A percentile compares a stretch with the other conserved stretches of the same genome.
Evolutionary conservation across 2,113 vertebrate genomes (phyloP).

Genomic region (human): DNA sequence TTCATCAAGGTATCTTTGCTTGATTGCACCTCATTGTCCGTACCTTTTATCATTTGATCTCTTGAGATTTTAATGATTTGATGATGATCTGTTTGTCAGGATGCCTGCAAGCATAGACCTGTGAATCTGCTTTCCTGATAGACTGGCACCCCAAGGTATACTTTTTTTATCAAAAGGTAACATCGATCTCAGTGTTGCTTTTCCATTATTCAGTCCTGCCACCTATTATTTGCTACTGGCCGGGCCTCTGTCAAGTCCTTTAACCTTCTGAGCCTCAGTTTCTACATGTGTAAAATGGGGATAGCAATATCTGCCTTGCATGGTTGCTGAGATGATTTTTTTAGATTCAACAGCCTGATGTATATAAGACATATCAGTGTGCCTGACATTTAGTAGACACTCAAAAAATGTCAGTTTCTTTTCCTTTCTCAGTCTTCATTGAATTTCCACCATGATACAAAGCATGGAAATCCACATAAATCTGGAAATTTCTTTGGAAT

Average conservation of each 20-base stretch:
- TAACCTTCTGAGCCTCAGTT: neutral
- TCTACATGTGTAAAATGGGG: neutral
- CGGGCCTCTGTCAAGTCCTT: neutral
- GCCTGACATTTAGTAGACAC: neutral
- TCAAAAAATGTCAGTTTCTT: neutral
- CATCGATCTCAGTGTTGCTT: neutral
- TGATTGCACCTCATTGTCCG: neutral
- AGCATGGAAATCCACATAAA: neutral
- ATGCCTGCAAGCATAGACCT: neutral
- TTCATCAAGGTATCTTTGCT: neutral
- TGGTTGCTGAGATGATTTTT: neutral
- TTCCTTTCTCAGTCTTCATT: neutral
- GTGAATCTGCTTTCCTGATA: neutral
- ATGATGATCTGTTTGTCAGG: neutral
- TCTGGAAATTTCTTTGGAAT: constrained; percentile 17
- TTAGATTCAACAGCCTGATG: neutral
- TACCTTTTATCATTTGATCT: neutral
- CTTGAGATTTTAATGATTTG: neutral
- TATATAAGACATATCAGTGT: neutral
- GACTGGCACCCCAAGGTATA: too few species aligned
- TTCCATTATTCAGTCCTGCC: neutral
- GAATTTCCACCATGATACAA: neutral
- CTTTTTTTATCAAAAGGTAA: neutral
- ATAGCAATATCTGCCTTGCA: neutral
- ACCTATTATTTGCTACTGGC: neutral